A percentile compares a stretch with the other conserved stretches of the same genome.
These are phyloP conservation scores for Nineta flava DNA, from an alignment of 2,888 invertebrate genomes.

Conservation along the genomic window DNA sequence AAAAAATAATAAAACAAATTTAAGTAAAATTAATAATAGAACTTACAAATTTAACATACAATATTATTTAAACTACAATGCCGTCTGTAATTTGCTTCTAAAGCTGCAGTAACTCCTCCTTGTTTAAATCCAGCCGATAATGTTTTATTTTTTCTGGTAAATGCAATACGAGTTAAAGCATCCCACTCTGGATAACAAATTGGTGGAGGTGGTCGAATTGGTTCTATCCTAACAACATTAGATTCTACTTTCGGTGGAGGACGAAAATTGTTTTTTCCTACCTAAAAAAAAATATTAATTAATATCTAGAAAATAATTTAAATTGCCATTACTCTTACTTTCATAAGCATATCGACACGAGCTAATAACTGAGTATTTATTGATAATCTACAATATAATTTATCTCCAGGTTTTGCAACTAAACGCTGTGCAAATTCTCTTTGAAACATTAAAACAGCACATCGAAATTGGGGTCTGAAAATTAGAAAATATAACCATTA, in stretches of 20 bases:
- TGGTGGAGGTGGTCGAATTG: constrained; percentile 90
- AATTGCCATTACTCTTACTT: constrained; percentile 34
- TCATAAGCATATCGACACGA: constrained; percentile 90
- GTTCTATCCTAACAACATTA: constrained; percentile 93
- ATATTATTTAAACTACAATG: constrained; percentile 77
- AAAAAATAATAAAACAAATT: constrained; percentile 17
- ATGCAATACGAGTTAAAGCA: constrained; percentile 86
- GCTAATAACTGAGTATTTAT: constrained; percentile 93
- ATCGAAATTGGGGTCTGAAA: constrained; percentile 56
- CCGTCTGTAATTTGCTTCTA: constrained; percentile 83
- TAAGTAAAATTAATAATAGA: neutral
- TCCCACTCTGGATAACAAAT: constrained; percentile 98
- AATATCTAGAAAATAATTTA: constrained; percentile 1
- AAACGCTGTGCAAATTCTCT: constrained; percentile 94
- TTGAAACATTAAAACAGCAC: constrained; percentile 98
- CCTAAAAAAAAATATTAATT: constrained; percentile 33
- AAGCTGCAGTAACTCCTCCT: constrained; percentile 59
- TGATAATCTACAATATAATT: constrained; percentile 88
- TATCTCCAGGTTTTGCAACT: constrained; percentile 94
- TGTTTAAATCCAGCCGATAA: constrained; percentile 80
- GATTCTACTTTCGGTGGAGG: constrained; percentile 99
- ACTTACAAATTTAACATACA: constrained; percentile 25
- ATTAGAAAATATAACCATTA: constrained; percentile 10
- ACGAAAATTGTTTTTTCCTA: constrained; percentile 94
- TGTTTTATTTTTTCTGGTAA: constrained; percentile 94